These are phyloP conservation scores for Tenthredo distinguenda DNA, from an alignment of 2,888 invertebrate species.

Conservation along the genomic window DNA sequence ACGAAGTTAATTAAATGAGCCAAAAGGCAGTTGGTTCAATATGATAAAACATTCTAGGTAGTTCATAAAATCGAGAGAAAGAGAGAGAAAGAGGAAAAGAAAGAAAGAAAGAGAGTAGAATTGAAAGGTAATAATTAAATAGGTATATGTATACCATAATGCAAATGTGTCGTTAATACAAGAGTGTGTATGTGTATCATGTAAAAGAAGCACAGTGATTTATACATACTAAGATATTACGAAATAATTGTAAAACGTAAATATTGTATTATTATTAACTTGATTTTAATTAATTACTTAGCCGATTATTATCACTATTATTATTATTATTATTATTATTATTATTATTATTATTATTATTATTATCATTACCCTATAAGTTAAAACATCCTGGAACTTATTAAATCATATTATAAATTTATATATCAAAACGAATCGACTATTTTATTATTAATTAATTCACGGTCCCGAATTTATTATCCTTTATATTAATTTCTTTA, in stretches of 20 bases:
- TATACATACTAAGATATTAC: constrained; percentile 59
- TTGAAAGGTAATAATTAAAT: neutral
- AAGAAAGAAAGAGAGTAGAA: neutral
- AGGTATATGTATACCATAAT: neutral
- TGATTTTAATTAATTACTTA: constrained; percentile 67
- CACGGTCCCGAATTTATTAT: neutral
- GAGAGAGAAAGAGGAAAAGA: neutral
- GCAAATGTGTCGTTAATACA: neutral
- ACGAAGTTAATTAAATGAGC: neutral
- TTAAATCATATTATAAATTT: constrained; percentile 15
- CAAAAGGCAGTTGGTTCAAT: neutral
- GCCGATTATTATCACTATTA: constrained; percentile 62
- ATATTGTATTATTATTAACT: constrained; percentile 71
- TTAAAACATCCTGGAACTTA: constrained; percentile 2
- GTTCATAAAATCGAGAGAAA: constrained; percentile 10
- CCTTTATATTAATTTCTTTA: too few species aligned
- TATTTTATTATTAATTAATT: neutral
- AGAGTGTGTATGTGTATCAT: constrained; percentile 53
- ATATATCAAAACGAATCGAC: constrained; percentile 13
- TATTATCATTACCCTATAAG: neutral
- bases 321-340: constrained; percentile 60
- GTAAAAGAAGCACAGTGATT: constrained; percentile 56
- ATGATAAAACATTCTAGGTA: neutral
- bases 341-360: constrained; percentile 47
- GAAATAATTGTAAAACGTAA: constrained; percentile 66